These are phyloP conservation scores for Anthopleura sola DNA, from an alignment of 64 coral and sea anemone species.

Conservation along the genomic window DNA sequence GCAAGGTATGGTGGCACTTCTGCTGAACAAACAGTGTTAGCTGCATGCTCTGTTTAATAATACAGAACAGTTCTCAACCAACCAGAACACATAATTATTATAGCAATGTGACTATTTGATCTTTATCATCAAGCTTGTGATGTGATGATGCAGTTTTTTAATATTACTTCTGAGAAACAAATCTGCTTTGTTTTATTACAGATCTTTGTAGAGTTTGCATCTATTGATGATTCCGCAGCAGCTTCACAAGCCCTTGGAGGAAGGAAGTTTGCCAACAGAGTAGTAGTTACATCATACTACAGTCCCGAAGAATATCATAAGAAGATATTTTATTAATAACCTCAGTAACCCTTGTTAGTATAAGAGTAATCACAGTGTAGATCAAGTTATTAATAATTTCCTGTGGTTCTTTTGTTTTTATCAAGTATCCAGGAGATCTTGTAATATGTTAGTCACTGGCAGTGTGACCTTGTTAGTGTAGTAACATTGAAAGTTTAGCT, in stretches of 20 bases:
- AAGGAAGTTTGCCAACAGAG: conserved; percentile 96
- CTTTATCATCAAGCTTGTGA: too few species aligned
- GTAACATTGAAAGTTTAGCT: too few species aligned
- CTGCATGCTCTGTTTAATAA: too few species aligned
- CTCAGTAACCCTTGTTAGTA: not conserved
- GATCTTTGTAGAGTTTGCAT: conserved; percentile 93
- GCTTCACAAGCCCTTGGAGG: conserved; percentile 79
- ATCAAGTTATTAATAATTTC: not conserved
- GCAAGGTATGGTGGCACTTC: conserved; percentile 58
- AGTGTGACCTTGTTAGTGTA: too few species aligned
- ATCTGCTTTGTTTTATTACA: conserved; percentile 17
- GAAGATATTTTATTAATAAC: conserved; percentile 61
- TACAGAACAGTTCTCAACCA: too few species aligned
- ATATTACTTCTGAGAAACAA: too few species aligned
- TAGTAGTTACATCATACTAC: conserved; percentile 96
- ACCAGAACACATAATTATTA: too few species aligned
- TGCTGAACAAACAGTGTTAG: not conserved
- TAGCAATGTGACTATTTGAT: too few species aligned
- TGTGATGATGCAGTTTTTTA: too few species aligned
- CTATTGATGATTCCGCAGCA: conserved; percentile 59
- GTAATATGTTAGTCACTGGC: too few species aligned
- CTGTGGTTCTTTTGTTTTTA: not conserved
- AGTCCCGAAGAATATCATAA: conserved; percentile 79
- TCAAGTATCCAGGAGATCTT: not conserved
- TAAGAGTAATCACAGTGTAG: too few species aligned